phyloP scores from a whole-genome alignment of 2,888 invertebrate genomes.

The Luffia ferchaultella region DNA sequence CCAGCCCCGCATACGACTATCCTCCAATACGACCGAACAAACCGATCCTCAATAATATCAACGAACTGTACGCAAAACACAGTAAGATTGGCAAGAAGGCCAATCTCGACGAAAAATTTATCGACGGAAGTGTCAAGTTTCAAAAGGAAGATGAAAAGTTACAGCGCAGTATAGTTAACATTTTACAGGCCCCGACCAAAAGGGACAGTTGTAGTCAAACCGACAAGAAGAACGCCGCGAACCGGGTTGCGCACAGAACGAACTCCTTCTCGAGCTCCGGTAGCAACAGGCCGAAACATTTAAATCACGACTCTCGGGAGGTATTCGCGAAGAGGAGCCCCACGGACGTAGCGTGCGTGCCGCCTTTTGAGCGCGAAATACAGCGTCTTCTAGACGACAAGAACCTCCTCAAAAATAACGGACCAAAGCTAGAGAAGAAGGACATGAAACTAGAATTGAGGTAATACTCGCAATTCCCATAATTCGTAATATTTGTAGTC shows the following conservation, averaged over 20 bases:
- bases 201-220: conserved; percentile 72
- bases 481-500: background rate
- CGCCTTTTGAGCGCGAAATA: conserved; percentile 82
- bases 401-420: conserved; percentile 68
- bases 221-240: conserved; percentile 68
- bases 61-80: conserved; percentile 50
- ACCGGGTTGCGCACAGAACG: conserved; percentile 41
- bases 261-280: conserved; percentile 63
- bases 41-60: conserved; percentile 36
- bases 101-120: conserved; percentile 45
- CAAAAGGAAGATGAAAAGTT: conserved; percentile 57
- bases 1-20: conserved; percentile 62
- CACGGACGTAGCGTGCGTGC: conserved; percentile 58
- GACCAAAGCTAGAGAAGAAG: conserved; percentile 67
- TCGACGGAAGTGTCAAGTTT: conserved; percentile 39
- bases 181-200: conserved; percentile 65
- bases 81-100: conserved; percentile 41
- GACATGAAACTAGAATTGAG: conserved; percentile 68
- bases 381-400: conserved; percentile 80
- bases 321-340: conserved; percentile 54
- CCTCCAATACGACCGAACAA: conserved; percentile 63
- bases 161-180: conserved; percentile 56
- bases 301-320: conserved; percentile 57
- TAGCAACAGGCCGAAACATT: conserved; percentile 52
- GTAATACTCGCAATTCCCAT: conserved; percentile 18